Evolutionary conservation across 2,888 invertebrate genomes (phyloP), one percentile per base, ranked within the genome.

Genomic region (Plemyria rubiginata): DNA sequence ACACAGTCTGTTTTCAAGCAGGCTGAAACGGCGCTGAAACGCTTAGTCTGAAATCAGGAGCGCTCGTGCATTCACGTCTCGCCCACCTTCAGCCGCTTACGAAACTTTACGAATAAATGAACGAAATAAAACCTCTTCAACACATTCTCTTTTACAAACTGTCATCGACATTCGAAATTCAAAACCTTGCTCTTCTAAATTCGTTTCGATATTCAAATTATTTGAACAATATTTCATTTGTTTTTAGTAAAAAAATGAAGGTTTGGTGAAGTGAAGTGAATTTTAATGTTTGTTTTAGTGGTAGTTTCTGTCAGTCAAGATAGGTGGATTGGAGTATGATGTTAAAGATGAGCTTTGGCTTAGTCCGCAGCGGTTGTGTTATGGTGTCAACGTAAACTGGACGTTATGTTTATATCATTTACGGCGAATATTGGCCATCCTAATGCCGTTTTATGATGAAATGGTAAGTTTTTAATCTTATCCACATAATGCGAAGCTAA

Each of bases 361-460:
- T 40, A 68, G 48, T 22, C 38, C 60, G 22, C 75, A 78, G 62
- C 75, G 76, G 45, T 69, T 76, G 62, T 91, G 91, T 68, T 79
- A 76, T 67, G 87, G 87, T 46, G 66, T 68, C 55, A 74, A 85
- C 67, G 72, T 89, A 60, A 92, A 91, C 64, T 83, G 85, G 85
- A 92, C 91, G 83, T 79, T 90, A 91, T 92, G 92, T 73, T 86
- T 83, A 64, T 82, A 80, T 61, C 82, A 89, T 55, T 80, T 90
- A 70, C 83, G 82, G 76, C 80, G 82, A 70, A 79, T 88, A 65
- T 66, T 90, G 59, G 77, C 82, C 62, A 81, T 88, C 82, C 87
- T 89, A 68, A 92, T 92, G 91, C 89, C 91, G 78, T 82, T 82
- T 85, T 90, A 92, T 86, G 87, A 91, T 90, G 88, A 88, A 73